phyloP scores from a whole-genome alignment of 2,888 invertebrate species.

The Mylabris sibirica region DNA sequence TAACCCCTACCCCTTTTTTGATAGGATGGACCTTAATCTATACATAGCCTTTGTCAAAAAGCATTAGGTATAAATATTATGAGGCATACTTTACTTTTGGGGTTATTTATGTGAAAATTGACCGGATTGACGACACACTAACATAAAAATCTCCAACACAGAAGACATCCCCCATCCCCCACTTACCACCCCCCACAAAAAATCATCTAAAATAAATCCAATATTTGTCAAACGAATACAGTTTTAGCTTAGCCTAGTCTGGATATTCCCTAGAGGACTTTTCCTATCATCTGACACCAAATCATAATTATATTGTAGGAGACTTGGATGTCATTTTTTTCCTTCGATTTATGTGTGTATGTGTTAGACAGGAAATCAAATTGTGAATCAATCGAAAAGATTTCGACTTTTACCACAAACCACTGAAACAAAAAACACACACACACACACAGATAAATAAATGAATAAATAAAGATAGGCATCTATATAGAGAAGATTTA shows the following conservation, averaged over 20 bases:
- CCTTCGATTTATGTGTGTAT: slow-evolving; percentile 12
- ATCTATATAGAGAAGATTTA: neutral
- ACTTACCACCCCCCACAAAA: slow-evolving; percentile 20
- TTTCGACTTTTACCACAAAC: slow-evolving; percentile 40
- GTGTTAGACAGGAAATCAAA: slow-evolving; percentile 34
- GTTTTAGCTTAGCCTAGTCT: slow-evolving; percentile 40
- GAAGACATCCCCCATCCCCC: neutral
- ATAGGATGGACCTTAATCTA: too few relatives aligned
- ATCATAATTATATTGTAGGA: slow-evolving; percentile 51
- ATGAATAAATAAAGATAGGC: neutral
- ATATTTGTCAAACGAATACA: slow-evolving; percentile 46
- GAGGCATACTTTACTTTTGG: too few relatives aligned
- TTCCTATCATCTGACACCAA: slow-evolving; percentile 54
- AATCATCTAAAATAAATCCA: slow-evolving; percentile 51
- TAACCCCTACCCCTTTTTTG: too few relatives aligned
- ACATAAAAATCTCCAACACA: neutral
- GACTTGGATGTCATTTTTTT: neutral
- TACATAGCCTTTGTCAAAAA: too few relatives aligned
- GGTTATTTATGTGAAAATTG: neutral
- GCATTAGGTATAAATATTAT: too few relatives aligned
- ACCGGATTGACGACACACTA: neutral
- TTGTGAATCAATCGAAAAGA: slow-evolving; percentile 47
- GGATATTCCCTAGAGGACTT: slow-evolving; percentile 46
- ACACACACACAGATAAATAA: neutral
- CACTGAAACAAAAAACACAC: neutral